Base-by-base conservation (phyloP, 2,888 invertebrate species). In the Dexiosoma caninum region DNA sequence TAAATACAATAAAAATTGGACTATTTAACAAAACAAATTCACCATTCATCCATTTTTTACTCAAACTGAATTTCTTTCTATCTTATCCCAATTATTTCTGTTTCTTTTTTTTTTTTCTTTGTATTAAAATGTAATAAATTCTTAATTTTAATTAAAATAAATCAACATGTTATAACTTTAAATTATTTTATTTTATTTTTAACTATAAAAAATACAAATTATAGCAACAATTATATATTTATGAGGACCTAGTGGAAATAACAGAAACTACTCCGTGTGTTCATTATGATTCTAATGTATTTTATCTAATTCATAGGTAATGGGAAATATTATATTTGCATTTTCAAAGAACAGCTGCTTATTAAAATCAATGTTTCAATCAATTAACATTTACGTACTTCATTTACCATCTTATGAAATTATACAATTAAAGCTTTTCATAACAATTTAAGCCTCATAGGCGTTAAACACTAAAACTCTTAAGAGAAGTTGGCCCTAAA, bases 1-100 rank as follows among this genome's bases (percentile, higher is more conserved):
- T 62, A 57, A 42, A 69, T 55, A 64, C 49, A 59, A 53, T 57
- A 30, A 81, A 51, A 77, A 81, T 81, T 81, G 72, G 77, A 81
- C 81, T 81, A 81, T 69, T 78, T 69, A 77, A 69, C 76, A 74
- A 75, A 46, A 60, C 21, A 44, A 53, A 42, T 75, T 57, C 8
- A n/a, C 21, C 35, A 55, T 55, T 44, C 30, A 42, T 62, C 19
- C 10, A 32, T 55, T 55, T 32, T 8, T 14, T 44, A 16, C 19
- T 30, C 35, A 16, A 14, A 5, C 16, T 16, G n/a, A n/a, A n/a
- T 16, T 8, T 19, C 27, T 3, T 27, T 3, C 27, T 27, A n/a
- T n/a, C n/a, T n/a, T n/a, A n/a, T n/a, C n/a, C n/a, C 27, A 27
- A 5, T 42, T 55, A 67, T 55, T 35, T 14, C 9, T 37, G 27